phyloP scores from a whole-genome alignment of 2,888 invertebrate species.

The Rhamnusium bicolor region DNA sequence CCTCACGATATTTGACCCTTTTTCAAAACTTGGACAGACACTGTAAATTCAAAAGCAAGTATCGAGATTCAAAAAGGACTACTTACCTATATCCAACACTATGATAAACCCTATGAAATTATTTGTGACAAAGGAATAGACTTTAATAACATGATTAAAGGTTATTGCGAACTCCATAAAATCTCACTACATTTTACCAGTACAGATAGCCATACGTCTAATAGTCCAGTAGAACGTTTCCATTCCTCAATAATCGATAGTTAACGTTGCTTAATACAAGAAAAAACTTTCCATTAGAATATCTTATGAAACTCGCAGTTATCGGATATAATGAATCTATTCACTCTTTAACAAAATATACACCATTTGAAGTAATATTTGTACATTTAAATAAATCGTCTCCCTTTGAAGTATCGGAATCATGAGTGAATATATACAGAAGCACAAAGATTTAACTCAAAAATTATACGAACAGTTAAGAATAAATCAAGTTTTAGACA shows the following conservation, averaged over 20 bases:
- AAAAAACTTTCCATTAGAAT: not conserved
- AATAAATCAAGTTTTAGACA: too few species aligned
- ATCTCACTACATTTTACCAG: not conserved
- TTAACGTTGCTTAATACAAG: not conserved
- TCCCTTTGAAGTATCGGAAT: not conserved
- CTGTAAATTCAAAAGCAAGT: not conserved
- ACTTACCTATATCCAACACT: not conserved
- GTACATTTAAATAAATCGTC: not conserved
- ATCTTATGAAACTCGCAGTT: not conserved
- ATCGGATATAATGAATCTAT: not conserved
- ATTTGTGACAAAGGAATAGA: not conserved
- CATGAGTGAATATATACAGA: too few species aligned
- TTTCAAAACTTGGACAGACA: not conserved
- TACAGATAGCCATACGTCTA: not conserved
- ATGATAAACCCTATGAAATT: not conserved
- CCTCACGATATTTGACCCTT: not conserved
- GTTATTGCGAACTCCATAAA: not conserved
- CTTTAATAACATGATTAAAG: not conserved
- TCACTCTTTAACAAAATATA: not conserved
- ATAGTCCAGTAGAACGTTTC: not conserved
- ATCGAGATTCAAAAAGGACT: not conserved
- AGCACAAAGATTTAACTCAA: not conserved
- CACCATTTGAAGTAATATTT: not conserved
- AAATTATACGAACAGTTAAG: too few species aligned
- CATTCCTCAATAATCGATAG: not conserved